These are phyloP conservation scores for Spheniscus humboldti DNA, from an alignment of 2,797 vertebrate species.

Conservation along the genomic window DNA sequence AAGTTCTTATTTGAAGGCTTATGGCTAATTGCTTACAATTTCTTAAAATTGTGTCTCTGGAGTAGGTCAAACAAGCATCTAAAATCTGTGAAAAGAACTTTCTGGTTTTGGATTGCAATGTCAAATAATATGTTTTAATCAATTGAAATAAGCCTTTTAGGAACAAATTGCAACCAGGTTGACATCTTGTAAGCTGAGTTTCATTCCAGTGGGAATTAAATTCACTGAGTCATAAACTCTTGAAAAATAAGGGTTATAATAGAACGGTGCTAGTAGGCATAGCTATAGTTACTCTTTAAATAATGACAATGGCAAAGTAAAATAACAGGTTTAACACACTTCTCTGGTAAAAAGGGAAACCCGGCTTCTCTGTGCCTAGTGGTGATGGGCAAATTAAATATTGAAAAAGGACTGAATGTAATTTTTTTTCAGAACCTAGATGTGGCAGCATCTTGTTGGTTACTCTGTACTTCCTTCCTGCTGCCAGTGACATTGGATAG, in stretches of 20 bases:
- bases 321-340: constrained; percentile 30
- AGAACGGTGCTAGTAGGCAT: constrained; percentile 7
- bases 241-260: constrained; percentile 25
- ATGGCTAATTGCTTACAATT: background rate
- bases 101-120: background rate
- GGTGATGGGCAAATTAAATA: background rate
- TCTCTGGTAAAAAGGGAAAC: background rate
- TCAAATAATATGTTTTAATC: background rate
- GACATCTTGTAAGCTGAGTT: constrained; percentile 1
- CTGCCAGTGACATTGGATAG: background rate
- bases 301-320: constrained; percentile 44
- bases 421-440: background rate
- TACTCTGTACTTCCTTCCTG: background rate
- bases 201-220: constrained; percentile 39
- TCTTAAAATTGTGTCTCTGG: background rate
- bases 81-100: background rate
- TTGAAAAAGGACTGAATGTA: background rate
- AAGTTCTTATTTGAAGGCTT: background rate
- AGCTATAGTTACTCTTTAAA: constrained; percentile 59
- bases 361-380: background rate
- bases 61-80: background rate
- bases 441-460: background rate
- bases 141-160: constrained; percentile 3
- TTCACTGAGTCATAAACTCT: constrained; percentile 37
- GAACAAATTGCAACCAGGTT: constrained; percentile 10